Evolutionary conservation across 2,797 vertebrate species (phyloP), one percentile per base, ranked within the genome.

Genomic region (Sebastolobus altivelis): DNA sequence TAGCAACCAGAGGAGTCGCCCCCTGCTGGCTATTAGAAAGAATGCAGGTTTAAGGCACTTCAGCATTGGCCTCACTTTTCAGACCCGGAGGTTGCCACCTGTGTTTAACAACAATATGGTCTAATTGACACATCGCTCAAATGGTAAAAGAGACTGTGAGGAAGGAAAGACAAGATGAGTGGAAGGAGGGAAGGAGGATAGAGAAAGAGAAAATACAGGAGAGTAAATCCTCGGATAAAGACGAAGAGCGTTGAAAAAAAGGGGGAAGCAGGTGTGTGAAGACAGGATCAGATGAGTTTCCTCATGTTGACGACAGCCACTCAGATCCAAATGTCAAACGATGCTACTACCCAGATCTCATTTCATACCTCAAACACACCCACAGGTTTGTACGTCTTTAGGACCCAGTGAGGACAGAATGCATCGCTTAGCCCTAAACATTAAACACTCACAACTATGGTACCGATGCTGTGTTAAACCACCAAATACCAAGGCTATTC

Each of bases 261-360:
- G 1, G 46, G 29, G 29, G 52, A 69, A 63, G 65, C 60, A 87
- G 59, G 55, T 83, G 67, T 71, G 35, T 72, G 66, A 46, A 62
- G 58, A 74, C n/a, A 58, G 8, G 52, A 72, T 77, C 31, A 70
- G 59, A 82, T 40, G 63, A 54, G 63, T 61, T 65, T 79, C 46
- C 33, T 66, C 22, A 6, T 65, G 68, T 35, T 61, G 70, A 69
- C 20, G 9, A 61, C 37, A 79, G 43, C 56, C 68, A 65, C 61
- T 62, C 59, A 33, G 49, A 52, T 83, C 65, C 58, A 86, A 86
- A 84, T 88, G 77, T 81, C 81, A 87, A 77, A 79, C 49, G 37
- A 79, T 74, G 20, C 81, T 72, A 74, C 62, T 56, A 9, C 14
- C 49, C 22, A 77, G 69, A 83, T 85, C 7, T 55, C 61, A 43